Conservation (phyloP, 2,797 vertebrate species). For the Neoniphon sammara region DNA sequence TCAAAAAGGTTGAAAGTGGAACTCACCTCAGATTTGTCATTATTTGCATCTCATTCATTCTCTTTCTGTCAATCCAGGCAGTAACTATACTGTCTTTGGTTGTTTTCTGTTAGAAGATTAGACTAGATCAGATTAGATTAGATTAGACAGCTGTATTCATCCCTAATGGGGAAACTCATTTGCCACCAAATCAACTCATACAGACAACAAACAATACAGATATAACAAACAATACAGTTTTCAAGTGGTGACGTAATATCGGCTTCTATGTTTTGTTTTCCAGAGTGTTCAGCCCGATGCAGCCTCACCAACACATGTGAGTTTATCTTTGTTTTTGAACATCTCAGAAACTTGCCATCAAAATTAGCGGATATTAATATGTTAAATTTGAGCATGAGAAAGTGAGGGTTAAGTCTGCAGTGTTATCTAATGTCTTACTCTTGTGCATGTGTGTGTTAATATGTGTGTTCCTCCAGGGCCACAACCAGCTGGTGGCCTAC, state of each 20-base stretch:
- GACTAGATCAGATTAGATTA: too few species aligned
- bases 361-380: neutral
- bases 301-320: conserved; percentile 97
- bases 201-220: too few species aligned
- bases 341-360: neutral
- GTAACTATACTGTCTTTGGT: neutral
- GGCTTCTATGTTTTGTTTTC: conserved; percentile 72
- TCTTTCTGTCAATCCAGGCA: conserved; percentile 14
- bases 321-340: conserved; percentile 64
- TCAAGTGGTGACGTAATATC: neutral
- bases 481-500: conserved; percentile 97
- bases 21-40: neutral
- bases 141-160: too few species aligned
- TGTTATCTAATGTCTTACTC: neutral
- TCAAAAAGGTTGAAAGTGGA: conserved; percentile 3
- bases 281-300: conserved; percentile 98
- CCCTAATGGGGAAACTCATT: too few species aligned
- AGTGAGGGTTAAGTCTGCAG: neutral
- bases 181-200: too few species aligned
- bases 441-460: neutral
- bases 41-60: conserved; percentile 5
- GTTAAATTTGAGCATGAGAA: neutral
- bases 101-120: too few species aligned
- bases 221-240: too few species aligned
- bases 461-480: conserved; percentile 85